Evolutionary conservation across 23 tunicate genomes (phyloP).

Genomic region (Styela plicata): DNA sequence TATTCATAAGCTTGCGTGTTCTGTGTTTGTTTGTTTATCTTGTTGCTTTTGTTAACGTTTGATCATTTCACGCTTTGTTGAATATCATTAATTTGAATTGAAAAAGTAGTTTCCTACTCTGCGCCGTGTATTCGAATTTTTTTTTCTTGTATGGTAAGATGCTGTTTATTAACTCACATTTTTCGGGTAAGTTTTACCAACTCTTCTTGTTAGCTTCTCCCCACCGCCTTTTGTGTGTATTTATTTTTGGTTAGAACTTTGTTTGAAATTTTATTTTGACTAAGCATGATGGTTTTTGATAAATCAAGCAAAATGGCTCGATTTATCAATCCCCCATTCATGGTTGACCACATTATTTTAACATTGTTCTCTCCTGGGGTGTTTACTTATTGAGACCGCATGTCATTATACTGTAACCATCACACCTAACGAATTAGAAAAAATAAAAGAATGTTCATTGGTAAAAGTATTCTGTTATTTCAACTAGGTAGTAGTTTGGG

Average conservation of each 20-base stretch:
- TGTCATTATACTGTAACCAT: no score
- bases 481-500: no score
- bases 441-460: no score
- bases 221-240: background rate
- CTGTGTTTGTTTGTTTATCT: background rate
- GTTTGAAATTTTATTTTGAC: no score
- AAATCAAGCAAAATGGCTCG: no score
- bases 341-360: no score
- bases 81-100: background rate
- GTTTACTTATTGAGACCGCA: no score
- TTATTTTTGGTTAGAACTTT: background rate
- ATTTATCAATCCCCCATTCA: no score
- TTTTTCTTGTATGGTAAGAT: background rate
- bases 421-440: no score
- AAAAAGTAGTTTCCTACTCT: background rate
- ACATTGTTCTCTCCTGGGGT: no score
- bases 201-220: background rate
- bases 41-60: background rate
- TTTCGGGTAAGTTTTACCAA: background rate
- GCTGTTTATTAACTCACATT: background rate
- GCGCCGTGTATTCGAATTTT: background rate
- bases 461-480: no score
- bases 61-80: background rate
- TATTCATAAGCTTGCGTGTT: background rate
- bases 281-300: no score